Evolutionary conservation across 1,140 invertebrate species (phyloP).

Genomic region (Neotoxoptera formosana): DNA sequence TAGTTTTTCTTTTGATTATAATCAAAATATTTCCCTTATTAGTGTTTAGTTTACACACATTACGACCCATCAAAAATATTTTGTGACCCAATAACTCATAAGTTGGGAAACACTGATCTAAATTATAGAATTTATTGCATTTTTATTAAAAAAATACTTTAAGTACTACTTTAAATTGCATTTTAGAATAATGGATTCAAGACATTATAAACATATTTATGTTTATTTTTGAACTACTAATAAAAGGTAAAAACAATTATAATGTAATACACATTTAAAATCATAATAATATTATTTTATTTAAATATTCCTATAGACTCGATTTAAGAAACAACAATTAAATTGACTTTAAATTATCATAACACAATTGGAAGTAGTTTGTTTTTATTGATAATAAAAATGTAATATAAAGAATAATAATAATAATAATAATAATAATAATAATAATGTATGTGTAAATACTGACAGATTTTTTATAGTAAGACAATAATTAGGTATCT

Average conservation of each 20-base stretch:
- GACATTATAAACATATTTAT: not conserved
- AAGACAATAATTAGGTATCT: not conserved
- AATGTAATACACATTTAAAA: not conserved
- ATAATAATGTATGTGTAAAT: not conserved
- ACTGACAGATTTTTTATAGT: not conserved
- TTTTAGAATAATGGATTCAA: not conserved
- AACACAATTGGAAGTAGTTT: slow-evolving; percentile 11
- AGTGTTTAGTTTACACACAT: too few species aligned
- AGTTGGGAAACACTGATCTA: not conserved
- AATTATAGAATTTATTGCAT: not conserved
- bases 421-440: not conserved
- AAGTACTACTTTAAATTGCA: not conserved
- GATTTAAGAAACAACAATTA: not conserved
- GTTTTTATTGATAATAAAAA: slow-evolving; percentile 43
- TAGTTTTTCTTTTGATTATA: too few species aligned
- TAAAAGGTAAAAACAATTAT: too few species aligned
- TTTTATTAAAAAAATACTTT: not conserved
- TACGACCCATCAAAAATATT: too few species aligned
- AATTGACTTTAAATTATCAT: not conserved
- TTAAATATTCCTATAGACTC: not conserved
- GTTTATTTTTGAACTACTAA: not conserved
- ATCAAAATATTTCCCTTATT: too few species aligned
- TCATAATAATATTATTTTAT: not conserved
- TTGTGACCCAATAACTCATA: too few species aligned
- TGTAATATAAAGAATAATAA: slow-evolving; percentile 23